Base-by-base conservation (phyloP, 92 coral and sea anemone genomes). In the Virgularia gustaviana region DNA sequence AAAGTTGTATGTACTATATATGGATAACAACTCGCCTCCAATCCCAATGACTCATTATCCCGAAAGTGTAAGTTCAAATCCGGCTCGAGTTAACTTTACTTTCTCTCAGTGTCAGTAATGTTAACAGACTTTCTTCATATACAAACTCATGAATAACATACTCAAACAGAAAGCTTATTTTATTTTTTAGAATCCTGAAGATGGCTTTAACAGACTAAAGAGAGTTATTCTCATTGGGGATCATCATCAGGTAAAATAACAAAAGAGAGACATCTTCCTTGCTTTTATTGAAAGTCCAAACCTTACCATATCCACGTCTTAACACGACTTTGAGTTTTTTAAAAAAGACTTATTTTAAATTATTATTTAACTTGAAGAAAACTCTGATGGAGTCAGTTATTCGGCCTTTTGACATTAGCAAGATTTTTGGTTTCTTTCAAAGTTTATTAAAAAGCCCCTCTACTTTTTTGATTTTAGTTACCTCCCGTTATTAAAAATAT, bases 401-500 rank as follows among this genome's bases (percentile, higher is more conserved):
- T n/a, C n/a, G n/a, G n/a, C 5, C 16, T 59, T 6, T 24, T 32
- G 3, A 10, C 12, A 9, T 19, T 28, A 8, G 38, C 0, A 9
- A 11, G 36, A 27, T 12, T 6, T 3, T 29, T 59, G 15, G 18
- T 9, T 20, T 9, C 22, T 28, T 9, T 0, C 49, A 9, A 2
- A 28, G 18, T 20, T 19, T 2, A 12, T 59, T 9, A 59, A 45
- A 4, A 13, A 9, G 9, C 30, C 5, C 10, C 38, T 33, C 24
- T 6, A 15, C 49, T 67, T 52, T 49, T 29, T 72, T 29, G 15
- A 27, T 83, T 35, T 0, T 65, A 94, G 99, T 86, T 94, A 42
- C 99, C 99, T 35, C 99, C 99, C 3, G 99, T 94, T 49, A 94
- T 94, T 55, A 94, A 94, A 78, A 94, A 94, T 76, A 94, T 89